phyloP scores from a whole-genome alignment of 2,888 invertebrate species.

The Molanna angustata region DNA sequence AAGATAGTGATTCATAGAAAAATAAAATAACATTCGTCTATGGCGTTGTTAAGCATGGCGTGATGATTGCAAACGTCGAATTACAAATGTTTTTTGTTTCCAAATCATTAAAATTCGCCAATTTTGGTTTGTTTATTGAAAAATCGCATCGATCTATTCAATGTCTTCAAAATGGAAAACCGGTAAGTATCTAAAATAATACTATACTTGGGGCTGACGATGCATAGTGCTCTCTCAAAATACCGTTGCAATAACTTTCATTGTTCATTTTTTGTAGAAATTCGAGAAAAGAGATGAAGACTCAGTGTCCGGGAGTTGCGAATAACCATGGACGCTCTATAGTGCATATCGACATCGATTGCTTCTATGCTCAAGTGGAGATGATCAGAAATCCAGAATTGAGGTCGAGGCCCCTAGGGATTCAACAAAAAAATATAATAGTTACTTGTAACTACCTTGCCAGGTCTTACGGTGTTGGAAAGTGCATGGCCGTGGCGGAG shows the following conservation, averaged over 20 bases:
- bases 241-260: constrained; percentile 14
- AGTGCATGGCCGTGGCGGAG: constrained; percentile 75
- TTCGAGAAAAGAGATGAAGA: constrained; percentile 12
- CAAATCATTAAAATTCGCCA: background rate
- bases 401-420: constrained; percentile 66
- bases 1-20: too few species aligned
- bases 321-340: constrained; percentile 43
- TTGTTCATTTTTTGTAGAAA: constrained; percentile 29
- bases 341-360: constrained; percentile 79
- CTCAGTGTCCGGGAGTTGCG: constrained; percentile 12
- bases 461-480: constrained; percentile 69
- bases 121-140: constrained; percentile 7
- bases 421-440: constrained; percentile 81
- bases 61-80: constrained; percentile 17
- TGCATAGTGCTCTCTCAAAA: too few species aligned
- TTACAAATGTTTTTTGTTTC: constrained; percentile 13
- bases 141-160: constrained; percentile 13
- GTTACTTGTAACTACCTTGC: constrained; percentile 85
- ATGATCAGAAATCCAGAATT: constrained; percentile 69
- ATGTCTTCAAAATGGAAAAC: constrained; percentile 28
- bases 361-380: constrained; percentile 86
- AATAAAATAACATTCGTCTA: too few species aligned
- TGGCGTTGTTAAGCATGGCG: constrained; percentile 25
- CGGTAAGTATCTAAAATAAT: constrained; percentile 12
- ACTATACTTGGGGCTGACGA: too few species aligned